These are phyloP conservation scores for Rhinichthys osculus DNA, from an alignment of 2,797 vertebrate genomes.

Conservation along the genomic window DNA sequence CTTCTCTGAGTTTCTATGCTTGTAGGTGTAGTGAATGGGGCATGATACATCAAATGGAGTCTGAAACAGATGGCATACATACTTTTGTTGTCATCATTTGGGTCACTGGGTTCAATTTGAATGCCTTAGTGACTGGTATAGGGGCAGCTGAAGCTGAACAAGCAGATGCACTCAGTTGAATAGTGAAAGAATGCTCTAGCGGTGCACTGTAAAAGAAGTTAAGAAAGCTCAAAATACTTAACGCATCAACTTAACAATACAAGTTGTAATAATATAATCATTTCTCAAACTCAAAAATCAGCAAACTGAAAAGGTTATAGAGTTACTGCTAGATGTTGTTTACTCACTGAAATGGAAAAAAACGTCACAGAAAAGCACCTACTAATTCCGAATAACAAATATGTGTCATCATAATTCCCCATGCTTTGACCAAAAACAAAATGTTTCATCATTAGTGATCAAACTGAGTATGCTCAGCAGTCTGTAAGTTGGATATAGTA, in stretches of 20 bases:
- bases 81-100: constrained; percentile 44
- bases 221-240: neutral
- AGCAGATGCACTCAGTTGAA: constrained; percentile 37
- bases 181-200: constrained; percentile 37
- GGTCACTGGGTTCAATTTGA: constrained; percentile 47
- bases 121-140: constrained; percentile 37
- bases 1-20: constrained; percentile 44
- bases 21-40: constrained; percentile 38
- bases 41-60: constrained; percentile 53
- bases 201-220: neutral
- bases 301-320: neutral
- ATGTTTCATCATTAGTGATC: neutral
- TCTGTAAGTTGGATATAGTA: neutral
- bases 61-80: constrained; percentile 50
- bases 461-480: neutral
- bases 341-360: neutral
- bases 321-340: neutral
- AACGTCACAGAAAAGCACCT: too few species aligned
- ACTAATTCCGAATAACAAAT: neutral
- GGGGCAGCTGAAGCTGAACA: constrained; percentile 41
- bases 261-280: too few species aligned
- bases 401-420: neutral
- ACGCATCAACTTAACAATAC: neutral
- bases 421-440: neutral
- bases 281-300: neutral